Conservation (phyloP, 30 jellyfish, hydroid and myxozoan species). For the Turritopsis rubra region DNA sequence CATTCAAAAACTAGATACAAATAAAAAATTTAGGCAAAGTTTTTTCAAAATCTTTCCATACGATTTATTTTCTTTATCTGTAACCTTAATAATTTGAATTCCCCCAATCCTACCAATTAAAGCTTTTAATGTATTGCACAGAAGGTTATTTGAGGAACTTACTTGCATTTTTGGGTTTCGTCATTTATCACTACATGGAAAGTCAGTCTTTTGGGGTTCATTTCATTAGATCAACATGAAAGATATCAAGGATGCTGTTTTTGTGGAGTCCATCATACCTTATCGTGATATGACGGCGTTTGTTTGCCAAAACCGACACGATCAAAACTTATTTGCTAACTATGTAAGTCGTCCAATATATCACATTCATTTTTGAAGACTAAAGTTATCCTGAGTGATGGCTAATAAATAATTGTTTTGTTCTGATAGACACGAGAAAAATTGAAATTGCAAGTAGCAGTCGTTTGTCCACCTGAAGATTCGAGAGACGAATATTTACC, state of each 20-base stretch:
- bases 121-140: too few relatives aligned
- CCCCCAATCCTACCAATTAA: too few relatives aligned
- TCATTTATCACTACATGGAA: too few relatives aligned
- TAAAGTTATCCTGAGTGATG: neutral
- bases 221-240: constrained; percentile 68
- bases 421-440: constrained; percentile 61
- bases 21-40: too few relatives aligned
- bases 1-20: too few relatives aligned
- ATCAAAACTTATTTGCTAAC: constrained; percentile 55
- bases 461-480: constrained; percentile 68
- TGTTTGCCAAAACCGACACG: constrained; percentile 76
- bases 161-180: too few relatives aligned
- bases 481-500: constrained; percentile 51
- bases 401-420: neutral
- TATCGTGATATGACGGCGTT: constrained; percentile 67
- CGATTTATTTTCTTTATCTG: too few relatives aligned
- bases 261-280: constrained; percentile 52
- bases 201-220: neutral
- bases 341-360: constrained; percentile 35
- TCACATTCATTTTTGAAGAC: neutral
- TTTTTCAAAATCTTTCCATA: too few relatives aligned
- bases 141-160: too few relatives aligned
- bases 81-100: too few relatives aligned
- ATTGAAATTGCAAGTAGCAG: constrained; percentile 61
- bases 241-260: constrained; percentile 58